phyloP scores from a whole-genome alignment of 2,113 vertebrate species.

The Salvelinus sp. region DNA sequence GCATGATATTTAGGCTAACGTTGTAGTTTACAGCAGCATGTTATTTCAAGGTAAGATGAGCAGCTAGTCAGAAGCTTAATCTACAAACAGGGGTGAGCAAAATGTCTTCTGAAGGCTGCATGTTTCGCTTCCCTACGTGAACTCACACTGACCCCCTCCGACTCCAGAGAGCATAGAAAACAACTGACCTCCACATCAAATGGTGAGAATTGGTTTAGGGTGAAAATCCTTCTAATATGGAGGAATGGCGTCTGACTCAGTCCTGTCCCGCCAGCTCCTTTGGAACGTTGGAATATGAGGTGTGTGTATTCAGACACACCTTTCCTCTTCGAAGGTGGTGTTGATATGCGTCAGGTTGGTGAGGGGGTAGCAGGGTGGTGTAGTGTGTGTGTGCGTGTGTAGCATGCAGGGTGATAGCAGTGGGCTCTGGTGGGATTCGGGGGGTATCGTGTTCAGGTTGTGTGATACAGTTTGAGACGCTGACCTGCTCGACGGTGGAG shows the following conservation, averaged over 20 bases:
- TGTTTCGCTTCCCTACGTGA: slow-evolving; percentile 45
- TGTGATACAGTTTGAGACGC: slow-evolving; percentile 52
- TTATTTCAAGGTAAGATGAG: background rate
- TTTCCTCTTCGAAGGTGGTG: background rate
- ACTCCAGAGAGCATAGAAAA: slow-evolving; percentile 30
- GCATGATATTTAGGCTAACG: background rate
- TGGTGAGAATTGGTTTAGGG: slow-evolving; percentile 29
- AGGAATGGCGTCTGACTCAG: slow-evolving; percentile 42
- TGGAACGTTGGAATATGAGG: slow-evolving; percentile 17
- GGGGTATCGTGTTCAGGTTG: slow-evolving; percentile 60
- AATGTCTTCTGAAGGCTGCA: slow-evolving; percentile 36
- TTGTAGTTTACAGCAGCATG: background rate
- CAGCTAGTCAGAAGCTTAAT: slow-evolving; percentile 1
- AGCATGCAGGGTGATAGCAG: slow-evolving; percentile 41
- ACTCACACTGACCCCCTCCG: slow-evolving; percentile 43
- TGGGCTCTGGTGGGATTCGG: slow-evolving; percentile 53
- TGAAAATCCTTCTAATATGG: slow-evolving; percentile 45
- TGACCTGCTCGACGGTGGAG: slow-evolving; percentile 56
- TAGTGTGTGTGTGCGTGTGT: slow-evolving; percentile 6
- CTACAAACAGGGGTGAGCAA: slow-evolving; percentile 15
- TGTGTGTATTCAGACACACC: slow-evolving; percentile 16
- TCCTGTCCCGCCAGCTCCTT: slow-evolving; percentile 26
- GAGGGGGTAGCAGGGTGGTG: background rate
- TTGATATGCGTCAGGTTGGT: background rate
- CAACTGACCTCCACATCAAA: slow-evolving; percentile 32